These are phyloP conservation scores for Hassar affinis DNA, from an alignment of 2,113 vertebrate genomes.

Conservation along the genomic window DNA sequence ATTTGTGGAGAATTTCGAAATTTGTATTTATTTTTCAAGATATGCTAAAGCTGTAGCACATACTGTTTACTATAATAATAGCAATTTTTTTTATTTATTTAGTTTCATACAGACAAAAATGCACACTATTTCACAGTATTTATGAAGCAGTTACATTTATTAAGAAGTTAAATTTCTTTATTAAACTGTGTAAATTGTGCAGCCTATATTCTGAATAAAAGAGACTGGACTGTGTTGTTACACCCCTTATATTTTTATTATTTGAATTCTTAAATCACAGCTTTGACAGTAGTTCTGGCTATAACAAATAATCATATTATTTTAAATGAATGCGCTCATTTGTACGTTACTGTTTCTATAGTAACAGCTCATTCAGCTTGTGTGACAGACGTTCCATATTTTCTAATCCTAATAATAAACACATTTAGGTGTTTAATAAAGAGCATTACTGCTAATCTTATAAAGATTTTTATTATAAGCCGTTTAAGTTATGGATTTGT, in stretches of 20 bases:
- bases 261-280: not conserved
- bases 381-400: no score
- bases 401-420: no score
- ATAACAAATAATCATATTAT: not conserved
- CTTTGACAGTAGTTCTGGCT: not conserved
- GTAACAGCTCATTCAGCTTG: no score
- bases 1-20: not conserved
- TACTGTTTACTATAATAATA: not conserved
- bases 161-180: not conserved
- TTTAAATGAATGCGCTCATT: no score
- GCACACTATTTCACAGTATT: not conserved
- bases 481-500: no score
- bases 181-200: not conserved
- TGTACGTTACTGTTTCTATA: no score
- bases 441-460: no score
- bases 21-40: not conserved
- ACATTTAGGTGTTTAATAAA: not conserved
- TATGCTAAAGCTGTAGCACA: not conserved
- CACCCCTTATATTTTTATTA: not conserved
- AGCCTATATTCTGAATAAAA: not conserved
- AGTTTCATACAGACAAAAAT: not conserved
- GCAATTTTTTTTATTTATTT: not conserved
- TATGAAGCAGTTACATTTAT: not conserved
- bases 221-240: not conserved
- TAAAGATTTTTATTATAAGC: no score